Conservation (phyloP, 2,113 vertebrate species). For the Xiphorhynchus elegans region DNA sequence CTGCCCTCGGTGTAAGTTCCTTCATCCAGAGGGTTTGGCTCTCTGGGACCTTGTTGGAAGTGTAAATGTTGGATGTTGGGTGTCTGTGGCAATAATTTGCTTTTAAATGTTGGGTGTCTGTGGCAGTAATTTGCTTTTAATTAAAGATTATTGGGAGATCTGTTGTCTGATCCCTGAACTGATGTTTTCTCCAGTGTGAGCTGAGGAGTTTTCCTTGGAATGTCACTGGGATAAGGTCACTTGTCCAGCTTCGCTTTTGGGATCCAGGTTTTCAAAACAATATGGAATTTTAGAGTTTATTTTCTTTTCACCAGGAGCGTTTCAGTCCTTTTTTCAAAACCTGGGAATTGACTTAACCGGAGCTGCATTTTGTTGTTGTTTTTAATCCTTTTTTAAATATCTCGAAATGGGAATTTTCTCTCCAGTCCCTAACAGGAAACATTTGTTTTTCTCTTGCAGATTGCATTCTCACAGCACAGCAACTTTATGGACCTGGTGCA, state of each 20-base stretch:
- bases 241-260: background rate
- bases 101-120: background rate
- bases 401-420: background rate
- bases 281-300: background rate
- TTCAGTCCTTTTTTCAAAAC: background rate
- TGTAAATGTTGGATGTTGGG: background rate
- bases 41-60: background rate
- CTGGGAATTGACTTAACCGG: background rate
- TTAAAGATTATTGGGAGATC: background rate
- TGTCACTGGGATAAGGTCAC: background rate
- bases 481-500: constrained; percentile 99
- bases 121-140: background rate
- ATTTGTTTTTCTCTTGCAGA: constrained; percentile 80
- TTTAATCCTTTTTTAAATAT: background rate
- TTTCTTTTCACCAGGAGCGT: background rate
- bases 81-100: background rate
- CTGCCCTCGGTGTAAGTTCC: constrained; percentile 53
- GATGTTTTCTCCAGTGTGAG: background rate
- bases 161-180: background rate
- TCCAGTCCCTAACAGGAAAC: constrained; percentile 23
- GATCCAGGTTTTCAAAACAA: background rate
- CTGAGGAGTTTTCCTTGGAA: background rate
- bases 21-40: background rate
- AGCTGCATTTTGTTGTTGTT: background rate
- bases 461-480: constrained; percentile 98